Evolutionary conservation across 2,888 invertebrate species (phyloP).

Genomic region (Sarcophaga caerulescens): DNA sequence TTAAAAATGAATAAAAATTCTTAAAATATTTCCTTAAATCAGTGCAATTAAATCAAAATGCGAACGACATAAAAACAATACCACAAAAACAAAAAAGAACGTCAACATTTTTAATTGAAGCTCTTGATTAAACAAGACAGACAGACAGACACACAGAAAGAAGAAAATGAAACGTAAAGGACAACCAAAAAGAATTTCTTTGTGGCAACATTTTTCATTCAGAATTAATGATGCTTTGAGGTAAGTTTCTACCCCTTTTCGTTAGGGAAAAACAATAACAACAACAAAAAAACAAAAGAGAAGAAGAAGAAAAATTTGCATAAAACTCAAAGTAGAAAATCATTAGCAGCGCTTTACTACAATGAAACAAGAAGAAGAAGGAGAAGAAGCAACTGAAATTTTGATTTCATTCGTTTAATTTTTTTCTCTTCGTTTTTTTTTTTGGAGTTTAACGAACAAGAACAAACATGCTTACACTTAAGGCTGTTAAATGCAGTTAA

Average conservation of each 20-base stretch:
- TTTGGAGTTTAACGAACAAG: constrained; percentile 28
- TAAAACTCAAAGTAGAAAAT: constrained; percentile 69
- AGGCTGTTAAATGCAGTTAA: constrained; percentile 72
- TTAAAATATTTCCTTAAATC: constrained; percentile 8
- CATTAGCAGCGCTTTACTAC: constrained; percentile 50
- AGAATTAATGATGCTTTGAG: constrained; percentile 61
- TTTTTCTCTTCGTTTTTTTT: no score
- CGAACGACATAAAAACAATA: background rate
- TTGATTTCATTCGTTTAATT: constrained; percentile 17
- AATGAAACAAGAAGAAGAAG: background rate
- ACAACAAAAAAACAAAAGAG: no score
- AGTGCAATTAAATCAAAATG: background rate
- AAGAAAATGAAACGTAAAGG: constrained; percentile 20
- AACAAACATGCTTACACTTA: constrained; percentile 66
- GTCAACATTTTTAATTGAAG: constrained; percentile 54
- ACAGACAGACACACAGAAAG: background rate
- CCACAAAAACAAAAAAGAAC: constrained; percentile 6
- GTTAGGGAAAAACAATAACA: constrained; percentile 39
- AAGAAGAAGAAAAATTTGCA: constrained; percentile 67
- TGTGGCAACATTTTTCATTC: constrained; percentile 49
- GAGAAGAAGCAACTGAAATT: background rate
- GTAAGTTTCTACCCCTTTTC: background rate
- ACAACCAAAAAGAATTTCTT: background rate
- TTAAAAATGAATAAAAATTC: constrained; percentile 15
- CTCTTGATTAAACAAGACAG: constrained; percentile 47